phyloP scores from a whole-genome alignment of 2,113 vertebrate species.

The Rhipidura dahli region DNA sequence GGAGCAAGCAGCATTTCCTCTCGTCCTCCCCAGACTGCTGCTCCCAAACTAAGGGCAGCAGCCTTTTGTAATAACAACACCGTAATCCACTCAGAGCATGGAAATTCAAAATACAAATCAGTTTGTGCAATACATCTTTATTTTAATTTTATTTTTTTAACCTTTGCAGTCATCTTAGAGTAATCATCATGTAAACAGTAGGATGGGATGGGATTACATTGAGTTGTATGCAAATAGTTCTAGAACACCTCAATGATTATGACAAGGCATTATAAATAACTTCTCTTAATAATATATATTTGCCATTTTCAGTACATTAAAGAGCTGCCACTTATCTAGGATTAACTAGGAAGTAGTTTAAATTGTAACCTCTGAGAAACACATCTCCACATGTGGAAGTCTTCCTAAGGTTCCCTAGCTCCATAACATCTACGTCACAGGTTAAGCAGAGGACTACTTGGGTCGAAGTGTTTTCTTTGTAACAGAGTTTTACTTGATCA shows the following conservation, averaged over 20 bases:
- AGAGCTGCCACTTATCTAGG: conserved; percentile 78
- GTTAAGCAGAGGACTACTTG: conserved; percentile 65
- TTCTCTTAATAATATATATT: conserved; percentile 79
- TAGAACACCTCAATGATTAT: conserved; percentile 78
- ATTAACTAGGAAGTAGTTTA: conserved; percentile 75
- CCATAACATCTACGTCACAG: conserved; percentile 48
- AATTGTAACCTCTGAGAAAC: conserved; percentile 61
- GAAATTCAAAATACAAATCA: background rate
- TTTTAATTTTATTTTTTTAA: conserved; percentile 75
- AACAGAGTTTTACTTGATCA: conserved; percentile 67
- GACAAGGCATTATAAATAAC: conserved; percentile 85
- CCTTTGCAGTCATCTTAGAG: conserved; percentile 78
- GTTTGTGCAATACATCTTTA: conserved; percentile 78
- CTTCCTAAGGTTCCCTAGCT: conserved; percentile 64
- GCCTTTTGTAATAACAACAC: background rate
- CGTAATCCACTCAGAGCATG: background rate
- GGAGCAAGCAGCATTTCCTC: background rate
- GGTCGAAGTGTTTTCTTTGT: conserved; percentile 63
- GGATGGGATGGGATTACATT: conserved; percentile 81
- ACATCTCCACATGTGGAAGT: conserved; percentile 52
- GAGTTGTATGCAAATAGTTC: conserved; percentile 76
- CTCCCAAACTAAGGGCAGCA: background rate
- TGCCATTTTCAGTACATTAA: conserved; percentile 76
- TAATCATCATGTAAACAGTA: conserved; percentile 82
- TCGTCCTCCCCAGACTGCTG: background rate